Evolutionary conservation across 2,113 vertebrate genomes (phyloP).

Genomic region (human (Homo sapiens)): DNA sequence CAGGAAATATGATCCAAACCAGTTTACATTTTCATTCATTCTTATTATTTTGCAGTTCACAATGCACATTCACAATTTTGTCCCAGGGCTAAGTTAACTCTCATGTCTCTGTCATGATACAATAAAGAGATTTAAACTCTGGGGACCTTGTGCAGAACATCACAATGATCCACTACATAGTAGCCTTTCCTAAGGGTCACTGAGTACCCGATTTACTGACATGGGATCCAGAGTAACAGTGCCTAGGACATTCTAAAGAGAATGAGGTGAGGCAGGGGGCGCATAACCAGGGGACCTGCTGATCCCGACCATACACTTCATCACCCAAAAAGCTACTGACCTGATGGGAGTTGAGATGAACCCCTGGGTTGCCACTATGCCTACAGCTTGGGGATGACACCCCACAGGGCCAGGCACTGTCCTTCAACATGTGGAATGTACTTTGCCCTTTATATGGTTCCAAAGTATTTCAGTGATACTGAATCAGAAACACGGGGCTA

Average conservation of each 20-base stretch:
- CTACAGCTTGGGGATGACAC: neutral
- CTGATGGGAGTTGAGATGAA: neutral
- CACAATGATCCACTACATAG: too few relatives aligned
- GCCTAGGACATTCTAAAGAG: neutral
- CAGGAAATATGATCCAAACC: neutral
- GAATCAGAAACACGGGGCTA: neutral
- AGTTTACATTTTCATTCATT: neutral
- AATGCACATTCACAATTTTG: neutral
- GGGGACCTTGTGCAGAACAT: too few relatives aligned
- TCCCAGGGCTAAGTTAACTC: neutral
- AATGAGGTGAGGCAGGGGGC: neutral
- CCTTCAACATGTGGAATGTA: neutral
- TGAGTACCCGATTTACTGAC: neutral
- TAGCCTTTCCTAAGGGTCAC: neutral
- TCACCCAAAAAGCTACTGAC: neutral
- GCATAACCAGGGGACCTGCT: neutral
- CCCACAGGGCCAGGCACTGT: neutral
- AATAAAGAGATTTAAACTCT: neutral
- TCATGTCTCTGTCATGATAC: neutral
- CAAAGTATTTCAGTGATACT: neutral
- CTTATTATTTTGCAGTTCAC: neutral
- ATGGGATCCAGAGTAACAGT: neutral
- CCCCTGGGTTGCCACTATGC: too few relatives aligned
- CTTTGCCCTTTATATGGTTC: neutral
- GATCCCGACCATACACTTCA: too few relatives aligned